Evolutionary conservation across 37 sponge, comb jelly and placozoan species (phyloP).

Genomic region (Bolinopsis microptera): DNA sequence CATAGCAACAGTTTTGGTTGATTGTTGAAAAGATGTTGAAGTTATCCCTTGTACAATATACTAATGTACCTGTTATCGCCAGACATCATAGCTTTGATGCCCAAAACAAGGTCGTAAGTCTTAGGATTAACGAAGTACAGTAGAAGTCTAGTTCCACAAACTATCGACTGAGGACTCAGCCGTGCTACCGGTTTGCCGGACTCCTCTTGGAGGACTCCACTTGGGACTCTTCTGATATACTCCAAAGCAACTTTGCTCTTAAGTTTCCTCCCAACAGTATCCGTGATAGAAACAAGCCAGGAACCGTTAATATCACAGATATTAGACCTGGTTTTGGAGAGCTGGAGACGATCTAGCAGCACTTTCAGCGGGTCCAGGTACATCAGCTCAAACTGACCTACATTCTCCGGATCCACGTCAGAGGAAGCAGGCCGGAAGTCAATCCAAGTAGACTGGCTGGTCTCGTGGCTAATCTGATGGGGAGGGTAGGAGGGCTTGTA

Average conservation of each 20-base stretch:
- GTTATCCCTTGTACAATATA: too few relatives aligned
- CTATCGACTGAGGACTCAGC: constrained; percentile 15
- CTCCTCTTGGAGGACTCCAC: not conserved
- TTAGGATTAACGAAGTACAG: constrained; percentile 1
- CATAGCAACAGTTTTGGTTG: too few relatives aligned
- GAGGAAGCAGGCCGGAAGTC: constrained; percentile 58
- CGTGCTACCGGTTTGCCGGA: not conserved
- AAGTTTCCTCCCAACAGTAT: not conserved
- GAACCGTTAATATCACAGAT: constrained; percentile 53
- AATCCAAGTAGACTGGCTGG: constrained; percentile 51
- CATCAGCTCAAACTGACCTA: not conserved
- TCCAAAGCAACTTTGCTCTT: constrained; percentile 7
- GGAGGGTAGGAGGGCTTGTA: constrained; percentile 60
- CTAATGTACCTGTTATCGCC: constrained; percentile 49
- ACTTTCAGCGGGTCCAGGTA: constrained; percentile 19
- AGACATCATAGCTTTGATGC: constrained; percentile 44
- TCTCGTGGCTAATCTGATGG: constrained; percentile 54
- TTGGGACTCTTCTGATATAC: not conserved
- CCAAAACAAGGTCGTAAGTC: not conserved
- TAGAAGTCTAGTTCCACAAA: constrained; percentile 26
- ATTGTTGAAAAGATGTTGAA: too few relatives aligned
- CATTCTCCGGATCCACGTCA: not conserved
- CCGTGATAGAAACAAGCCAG: not conserved
- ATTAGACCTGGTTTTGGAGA: constrained; percentile 39
- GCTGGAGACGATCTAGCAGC: not conserved